These are phyloP conservation scores for Harpegnathos saltator DNA, from an alignment of 1,140 invertebrate species.

Conservation along the genomic window DNA sequence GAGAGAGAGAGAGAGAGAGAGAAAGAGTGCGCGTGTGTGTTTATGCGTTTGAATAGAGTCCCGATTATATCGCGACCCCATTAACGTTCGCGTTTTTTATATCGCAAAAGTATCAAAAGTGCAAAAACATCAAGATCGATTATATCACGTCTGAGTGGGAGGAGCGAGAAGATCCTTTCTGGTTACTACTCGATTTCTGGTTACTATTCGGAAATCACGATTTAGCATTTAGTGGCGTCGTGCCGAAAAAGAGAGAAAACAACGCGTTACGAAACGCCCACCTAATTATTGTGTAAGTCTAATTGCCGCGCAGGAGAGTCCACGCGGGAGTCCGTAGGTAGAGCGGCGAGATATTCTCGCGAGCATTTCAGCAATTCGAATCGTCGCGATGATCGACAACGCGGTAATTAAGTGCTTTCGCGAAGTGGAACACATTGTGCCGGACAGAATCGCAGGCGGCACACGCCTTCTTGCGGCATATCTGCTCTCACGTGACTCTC, in stretches of 20 bases:
- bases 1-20: too few species aligned
- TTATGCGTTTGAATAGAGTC: too few species aligned
- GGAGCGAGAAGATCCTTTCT: too few species aligned
- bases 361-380: constrained; percentile 63
- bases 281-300: constrained; percentile 78
- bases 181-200: too few species aligned
- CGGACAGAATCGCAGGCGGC: constrained; percentile 31
- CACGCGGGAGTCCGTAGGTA: constrained; percentile 30
- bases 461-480: constrained; percentile 32
- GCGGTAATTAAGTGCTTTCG: constrained; percentile 56
- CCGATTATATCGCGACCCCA: too few species aligned
- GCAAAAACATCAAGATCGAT: too few species aligned
- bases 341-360: constrained; percentile 54
- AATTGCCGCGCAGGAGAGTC: constrained; percentile 72
- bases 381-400: constrained; percentile 58
- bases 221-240: constrained; percentile 1
- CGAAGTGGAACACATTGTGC: constrained; percentile 48
- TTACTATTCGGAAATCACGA: neutral
- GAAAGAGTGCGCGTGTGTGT: too few species aligned
- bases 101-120: too few species aligned
- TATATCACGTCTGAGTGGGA: too few species aligned
- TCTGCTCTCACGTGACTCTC: constrained; percentile 35
- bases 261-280: constrained; percentile 64
- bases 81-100: too few species aligned
- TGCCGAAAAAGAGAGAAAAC: constrained; percentile 7